Base-by-base conservation (phyloP, 2,113 vertebrate species). In the Marmota monax region DNA sequence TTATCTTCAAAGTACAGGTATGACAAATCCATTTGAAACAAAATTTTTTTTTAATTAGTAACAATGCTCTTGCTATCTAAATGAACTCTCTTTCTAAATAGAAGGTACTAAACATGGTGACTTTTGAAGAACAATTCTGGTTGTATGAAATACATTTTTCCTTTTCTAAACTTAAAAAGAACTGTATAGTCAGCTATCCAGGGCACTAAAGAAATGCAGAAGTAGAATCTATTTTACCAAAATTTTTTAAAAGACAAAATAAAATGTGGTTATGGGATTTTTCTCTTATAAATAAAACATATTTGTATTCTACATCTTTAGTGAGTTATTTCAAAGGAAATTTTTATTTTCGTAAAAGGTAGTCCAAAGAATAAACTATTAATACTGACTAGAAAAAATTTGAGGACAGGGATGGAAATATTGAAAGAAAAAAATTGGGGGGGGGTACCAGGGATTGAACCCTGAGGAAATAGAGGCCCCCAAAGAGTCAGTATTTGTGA, bases 41-140 rank as follows among this genome's bases (percentile, higher is more conserved):
- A 88, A 22, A 48, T 67, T 48, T 39, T 74, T 58, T 7, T 25
- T 25, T 76, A 77, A 83, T 9, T 11, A 87, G 82, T 77, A 32
- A 73, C 72, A 20, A 84, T 63, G 45, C 61, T 93, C 7, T 63
- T 87, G 74, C 17, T 91, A 58, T 61, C 27, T 85, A 45, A 95
- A 80, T 42, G 77, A 91, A 25, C 22, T 84, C 27, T 69, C 25
- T 25, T 85, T 89, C 56, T 84, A 94, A 74, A 79, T 51, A 85
- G 65, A 61, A 96, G 73, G 53, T 84, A 39, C 25, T 4, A 88
- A 89, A 34, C 25, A 37, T 29, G n/a, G 61, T 53, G n/a, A n/a
- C 77, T 96, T 92, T 92, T 84, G 74, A 88, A 88, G 39, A 96
- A 82, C 34, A 87, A 70, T 91, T 16, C 23, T 91, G 87, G 27